Percentiles rank a stretch among this genome's conserved stretches.
phyloP scores from a whole-genome alignment of 2,888 invertebrate genomes.

The Trisateles emortualis region DNA sequence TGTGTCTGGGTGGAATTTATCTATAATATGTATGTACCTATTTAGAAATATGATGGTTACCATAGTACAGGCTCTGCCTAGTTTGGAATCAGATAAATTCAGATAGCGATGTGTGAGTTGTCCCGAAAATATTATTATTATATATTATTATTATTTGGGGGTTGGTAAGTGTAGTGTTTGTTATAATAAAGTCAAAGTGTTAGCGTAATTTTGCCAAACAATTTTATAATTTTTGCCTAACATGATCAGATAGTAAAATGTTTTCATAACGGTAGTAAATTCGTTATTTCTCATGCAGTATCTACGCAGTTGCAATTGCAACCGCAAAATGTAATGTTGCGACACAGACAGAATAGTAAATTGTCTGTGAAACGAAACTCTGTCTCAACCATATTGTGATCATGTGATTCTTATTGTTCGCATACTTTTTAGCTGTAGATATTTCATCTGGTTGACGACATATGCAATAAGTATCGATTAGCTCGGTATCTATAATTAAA shows the following conservation, averaged over 20 bases:
- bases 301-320: constrained; percentile 33
- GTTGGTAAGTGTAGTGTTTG: no score
- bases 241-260: neutral
- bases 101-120: no score
- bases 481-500: no score
- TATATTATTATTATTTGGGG: no score
- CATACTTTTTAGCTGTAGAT: constrained; percentile 21
- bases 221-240: neutral
- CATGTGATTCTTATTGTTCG: constrained; percentile 53
- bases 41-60: no score
- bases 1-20: no score
- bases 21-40: no score
- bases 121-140: no score
- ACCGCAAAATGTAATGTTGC: constrained; percentile 54
- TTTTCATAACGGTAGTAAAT: neutral
- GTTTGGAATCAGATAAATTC: no score
- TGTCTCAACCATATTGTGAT: constrained; percentile 62
- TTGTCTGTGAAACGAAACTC: constrained; percentile 62
- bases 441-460: constrained; percentile 23
- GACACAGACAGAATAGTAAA: constrained; percentile 56
- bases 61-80: no score
- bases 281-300: constrained; percentile 20
- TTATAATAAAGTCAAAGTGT: no score
- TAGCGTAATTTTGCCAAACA: no score
- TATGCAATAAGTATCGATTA: neutral